phyloP scores from a whole-genome alignment of 2,113 vertebrate species.

The Orthonyx spaldingii region DNA sequence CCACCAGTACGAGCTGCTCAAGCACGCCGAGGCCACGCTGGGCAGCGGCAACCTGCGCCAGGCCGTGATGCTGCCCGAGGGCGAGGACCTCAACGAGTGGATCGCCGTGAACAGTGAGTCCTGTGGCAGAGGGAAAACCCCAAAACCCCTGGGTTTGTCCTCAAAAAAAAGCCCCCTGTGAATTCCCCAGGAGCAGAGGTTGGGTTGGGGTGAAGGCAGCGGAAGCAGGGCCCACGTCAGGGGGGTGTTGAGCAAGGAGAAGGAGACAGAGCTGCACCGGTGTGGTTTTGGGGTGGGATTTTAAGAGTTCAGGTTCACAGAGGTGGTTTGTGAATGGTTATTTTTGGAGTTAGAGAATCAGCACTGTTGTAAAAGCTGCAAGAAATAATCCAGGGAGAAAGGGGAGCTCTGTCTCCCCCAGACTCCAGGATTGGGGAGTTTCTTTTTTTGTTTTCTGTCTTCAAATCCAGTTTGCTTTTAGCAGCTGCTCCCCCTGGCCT shows the following conservation, averaged over 20 bases:
- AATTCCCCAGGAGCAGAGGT: no score
- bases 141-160: not conserved
- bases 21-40: slow-evolving; percentile 91
- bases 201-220: not conserved
- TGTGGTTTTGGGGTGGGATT: not conserved
- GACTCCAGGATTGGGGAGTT: not conserved
- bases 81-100: slow-evolving; percentile 97
- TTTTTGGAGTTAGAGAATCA: not conserved
- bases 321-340: not conserved
- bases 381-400: fast-evolving
- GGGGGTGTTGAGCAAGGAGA: not conserved
- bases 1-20: slow-evolving; percentile 93
- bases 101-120: slow-evolving; percentile 95
- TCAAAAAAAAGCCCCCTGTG: not conserved
- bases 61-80: slow-evolving; percentile 92
- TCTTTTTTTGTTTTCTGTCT: not conserved
- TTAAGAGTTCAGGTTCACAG: not conserved
- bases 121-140: not conserved
- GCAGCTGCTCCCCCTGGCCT: not conserved
- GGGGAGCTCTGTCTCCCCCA: fast-evolving
- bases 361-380: fast-evolving
- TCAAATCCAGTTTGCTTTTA: not conserved
- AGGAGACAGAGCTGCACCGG: fast-evolving
- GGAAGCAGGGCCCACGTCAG: not conserved
- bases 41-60: slow-evolving; percentile 93